Percentiles rank a stretch among this genome's conserved stretches.
Conservation (phyloP, 1,140 invertebrate genomes). For the Sarcophaga bullata region DNA sequence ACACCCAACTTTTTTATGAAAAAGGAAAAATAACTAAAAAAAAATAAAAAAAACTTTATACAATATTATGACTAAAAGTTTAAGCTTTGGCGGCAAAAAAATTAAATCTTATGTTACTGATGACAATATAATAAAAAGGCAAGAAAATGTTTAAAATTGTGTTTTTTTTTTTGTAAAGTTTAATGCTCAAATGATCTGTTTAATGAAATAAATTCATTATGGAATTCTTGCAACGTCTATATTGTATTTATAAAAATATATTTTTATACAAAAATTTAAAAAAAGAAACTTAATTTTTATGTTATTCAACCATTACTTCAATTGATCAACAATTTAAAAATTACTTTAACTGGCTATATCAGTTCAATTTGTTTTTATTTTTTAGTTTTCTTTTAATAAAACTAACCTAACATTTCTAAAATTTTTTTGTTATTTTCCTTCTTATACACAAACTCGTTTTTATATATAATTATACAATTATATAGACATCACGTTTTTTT, state of each 20-base stretch:
- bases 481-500: too few relatives aligned
- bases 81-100: neutral
- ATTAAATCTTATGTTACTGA: neutral
- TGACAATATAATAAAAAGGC: neutral
- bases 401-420: too few relatives aligned
- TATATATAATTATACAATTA: too few relatives aligned
- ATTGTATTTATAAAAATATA: neutral
- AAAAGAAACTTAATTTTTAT: too few relatives aligned
- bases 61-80: neutral
- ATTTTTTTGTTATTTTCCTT: too few relatives aligned
- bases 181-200: neutral
- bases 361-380: too few relatives aligned
- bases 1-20: neutral
- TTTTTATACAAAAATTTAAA: neutral
- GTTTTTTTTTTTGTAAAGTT: neutral
- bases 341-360: too few relatives aligned
- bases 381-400: too few relatives aligned
- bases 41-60: neutral
- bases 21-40: neutral
- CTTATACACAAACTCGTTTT: too few relatives aligned
- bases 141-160: neutral
- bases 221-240: conserved; percentile 2
- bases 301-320: too few relatives aligned
- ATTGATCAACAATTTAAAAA: too few relatives aligned
- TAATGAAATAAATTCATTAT: neutral